Percentiles rank a stretch among this genome's conserved stretches.
These are phyloP conservation scores for Megaceryle alcyon DNA, from an alignment of 2,797 vertebrate species.

Conservation along the genomic window DNA sequence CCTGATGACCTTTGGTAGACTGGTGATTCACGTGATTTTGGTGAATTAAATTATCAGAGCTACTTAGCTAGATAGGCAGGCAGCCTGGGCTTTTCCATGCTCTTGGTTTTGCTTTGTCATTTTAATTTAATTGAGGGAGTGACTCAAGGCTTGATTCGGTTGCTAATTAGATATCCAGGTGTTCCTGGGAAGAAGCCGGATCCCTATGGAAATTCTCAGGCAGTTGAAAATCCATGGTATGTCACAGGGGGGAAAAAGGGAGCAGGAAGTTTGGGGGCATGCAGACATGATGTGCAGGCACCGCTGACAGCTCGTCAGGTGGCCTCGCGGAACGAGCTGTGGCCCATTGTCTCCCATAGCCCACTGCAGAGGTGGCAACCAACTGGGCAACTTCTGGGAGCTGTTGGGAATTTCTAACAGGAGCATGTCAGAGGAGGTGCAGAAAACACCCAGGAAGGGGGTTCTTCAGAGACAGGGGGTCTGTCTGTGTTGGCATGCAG, in stretches of 20 bases:
- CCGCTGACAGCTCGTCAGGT: neutral
- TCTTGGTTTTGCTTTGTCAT: neutral
- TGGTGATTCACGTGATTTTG: neutral
- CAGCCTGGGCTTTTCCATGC: neutral
- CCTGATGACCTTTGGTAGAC: accelerated
- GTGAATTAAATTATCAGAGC: neutral
- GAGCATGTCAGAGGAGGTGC: accelerated
- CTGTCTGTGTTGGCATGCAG: accelerated
- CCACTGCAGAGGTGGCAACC: neutral
- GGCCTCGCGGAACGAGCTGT: neutral
- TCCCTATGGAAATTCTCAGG: neutral
- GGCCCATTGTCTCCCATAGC: neutral
- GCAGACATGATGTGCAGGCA: accelerated
- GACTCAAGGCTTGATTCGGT: neutral
- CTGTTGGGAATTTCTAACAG: neutral
- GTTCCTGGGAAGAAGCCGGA: neutral
- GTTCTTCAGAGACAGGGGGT: neutral
- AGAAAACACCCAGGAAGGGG: neutral
- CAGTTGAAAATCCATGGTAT: neutral
- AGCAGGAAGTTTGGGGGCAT: neutral
- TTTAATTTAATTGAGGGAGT: neutral
- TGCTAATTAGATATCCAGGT: neutral
- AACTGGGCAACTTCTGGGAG: neutral
- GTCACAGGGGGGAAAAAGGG: neutral
- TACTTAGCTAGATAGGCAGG: neutral